Evolutionary conservation across 2,888 invertebrate genomes (phyloP).

Genomic region (Perithous albicinctus): DNA sequence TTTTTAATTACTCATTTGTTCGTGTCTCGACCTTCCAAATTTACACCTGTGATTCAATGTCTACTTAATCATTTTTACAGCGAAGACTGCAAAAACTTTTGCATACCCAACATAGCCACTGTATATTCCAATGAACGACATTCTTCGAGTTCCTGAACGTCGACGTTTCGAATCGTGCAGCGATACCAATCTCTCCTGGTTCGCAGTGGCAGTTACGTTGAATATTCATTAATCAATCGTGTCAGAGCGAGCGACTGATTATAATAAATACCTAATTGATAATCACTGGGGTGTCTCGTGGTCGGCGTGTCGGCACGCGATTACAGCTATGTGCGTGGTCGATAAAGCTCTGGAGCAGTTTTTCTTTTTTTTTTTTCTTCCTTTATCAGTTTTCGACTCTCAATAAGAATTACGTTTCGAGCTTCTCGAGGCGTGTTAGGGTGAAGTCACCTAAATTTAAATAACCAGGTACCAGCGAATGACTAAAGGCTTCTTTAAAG

Average conservation of each 20-base stretch:
- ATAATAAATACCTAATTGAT: conserved; percentile 65
- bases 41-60: no score
- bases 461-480: no score
- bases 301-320: conserved; percentile 47
- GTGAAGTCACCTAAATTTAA: no score
- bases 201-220: conserved; percentile 29
- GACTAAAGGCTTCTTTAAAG: no score
- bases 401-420: no score
- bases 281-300: conserved; percentile 28
- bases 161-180: conserved; percentile 35
- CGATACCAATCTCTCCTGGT: conserved; percentile 34
- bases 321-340: conserved; percentile 26
- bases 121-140: conserved; percentile 15
- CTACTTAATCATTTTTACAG: no score
- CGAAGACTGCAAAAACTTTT: background rate
- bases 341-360: conserved; percentile 27
- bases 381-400: conserved; percentile 23
- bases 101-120: background rate
- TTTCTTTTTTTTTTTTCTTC: background rate
- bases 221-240: conserved; percentile 60
- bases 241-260: conserved; percentile 57
- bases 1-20: no score
- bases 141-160: conserved; percentile 40
- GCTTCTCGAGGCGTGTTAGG: no score
- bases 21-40: no score